Base-by-base conservation (phyloP, 2,113 vertebrate species). In the Symphodus melops region DNA sequence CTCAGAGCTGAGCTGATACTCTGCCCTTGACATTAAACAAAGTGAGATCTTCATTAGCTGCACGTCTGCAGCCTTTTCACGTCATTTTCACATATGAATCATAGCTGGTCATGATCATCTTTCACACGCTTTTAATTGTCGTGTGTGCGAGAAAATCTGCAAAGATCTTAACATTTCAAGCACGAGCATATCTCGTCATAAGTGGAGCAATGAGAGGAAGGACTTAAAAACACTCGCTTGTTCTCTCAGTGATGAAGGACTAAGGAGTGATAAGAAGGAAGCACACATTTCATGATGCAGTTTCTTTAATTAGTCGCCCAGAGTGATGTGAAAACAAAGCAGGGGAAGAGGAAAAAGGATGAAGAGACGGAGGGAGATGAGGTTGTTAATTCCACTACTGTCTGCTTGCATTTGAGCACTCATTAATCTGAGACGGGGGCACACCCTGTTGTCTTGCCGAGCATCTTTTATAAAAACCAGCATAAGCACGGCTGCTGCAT, bases 341-440 rank as follows among this genome's bases (percentile, higher is more conserved):
- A 33, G 48, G n/a, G 67, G 20, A 62, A 68, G 20, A 60, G 69
- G 75, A 75, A 48, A 48, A 62, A 56, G 75, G 67, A 72, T 66
- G 73, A 56, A 68, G 75, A 85, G 61, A 74, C 65, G 82, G 67
- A 81, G 59, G 77, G 68, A 81, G 83, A 88, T 82, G 78, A 86
- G 86, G 86, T 82, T 91, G 91, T 93, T 95, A 94, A 95, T 95
- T 94, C 92, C 89, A 75, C 60, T 52, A 84, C 93, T 93, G 93
- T 94, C 94, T 88, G 88, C 82, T 93, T 88, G 87, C 92, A 93
- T 95, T 93, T 92, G 91, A 90, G 84, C 77, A 81, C 89, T 94
- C 91, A 92, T 94, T 94, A 93, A 93, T 94, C 94, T 93, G 84
- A 77, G 82, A 81, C 58, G 5, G 84, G 84, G 86, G 86, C 82